Base-by-base conservation (phyloP, 2,888 invertebrate species). In the Noctua pronuba region DNA sequence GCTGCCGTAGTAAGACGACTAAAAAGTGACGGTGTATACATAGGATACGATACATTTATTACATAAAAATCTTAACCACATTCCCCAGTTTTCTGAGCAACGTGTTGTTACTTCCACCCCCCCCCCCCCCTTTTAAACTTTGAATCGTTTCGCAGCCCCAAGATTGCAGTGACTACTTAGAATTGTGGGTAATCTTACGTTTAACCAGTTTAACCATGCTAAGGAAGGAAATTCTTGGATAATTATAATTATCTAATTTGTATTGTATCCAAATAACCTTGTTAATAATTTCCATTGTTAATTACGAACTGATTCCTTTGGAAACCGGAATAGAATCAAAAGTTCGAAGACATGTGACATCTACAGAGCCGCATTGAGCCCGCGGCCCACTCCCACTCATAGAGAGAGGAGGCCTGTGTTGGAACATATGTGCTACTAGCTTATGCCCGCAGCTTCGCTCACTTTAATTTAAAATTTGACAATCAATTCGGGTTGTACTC, bases 101-200 rank as follows among this genome's bases (percentile, higher is more conserved):
- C 73, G 65, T 70, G 70, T 58, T 73, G 69, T 24, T 73, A 67
- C 69, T 68, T 64, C 75, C 64, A 74, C 44, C 49, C 28, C 46
- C 73, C 74, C 73, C 38, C 38, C 38, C 46, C 49, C 49, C 52
- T 70, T 79, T 75, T 81, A 70, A 86, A 86, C 70, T 86, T 86
- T 78, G 65, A 77, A 77, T 73, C 75, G 76, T 75, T 82, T 64
- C 46, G 38, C 75, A 78, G 49, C 74, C 55, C 71, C 55, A 79
- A 86, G 84, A 84, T 84, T 80, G 75, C 73, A 75, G 73, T 80
- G 77, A 82, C 82, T 82, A 82, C 84, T 79, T 76, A 83, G 69
- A 74, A 82, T 79, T 82, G 82, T 71, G 55, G 46, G 60, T 73
- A 28, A 77, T 75, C 67, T 79, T 60, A 62, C 38, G n/a, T n/a